phyloP scores from a whole-genome alignment of 2,888 invertebrate genomes.

The Chymomyza amoena region DNA sequence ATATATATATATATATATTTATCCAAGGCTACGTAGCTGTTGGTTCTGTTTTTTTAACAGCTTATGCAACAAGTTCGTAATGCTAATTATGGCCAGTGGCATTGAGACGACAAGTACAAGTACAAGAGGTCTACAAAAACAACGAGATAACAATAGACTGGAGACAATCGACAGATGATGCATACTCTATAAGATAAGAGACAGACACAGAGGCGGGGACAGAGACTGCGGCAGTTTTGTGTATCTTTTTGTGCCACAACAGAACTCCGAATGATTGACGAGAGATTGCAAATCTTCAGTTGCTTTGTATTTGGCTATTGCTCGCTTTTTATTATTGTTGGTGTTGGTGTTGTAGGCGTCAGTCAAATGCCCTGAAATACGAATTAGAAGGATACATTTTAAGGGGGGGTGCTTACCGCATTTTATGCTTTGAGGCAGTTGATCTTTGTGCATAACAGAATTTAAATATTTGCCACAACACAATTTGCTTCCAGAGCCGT shows the following conservation, averaged over 20 bases:
- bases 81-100: constrained; percentile 48
- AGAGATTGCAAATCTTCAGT: neutral
- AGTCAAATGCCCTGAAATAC: neutral
- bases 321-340: neutral
- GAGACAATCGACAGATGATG: neutral
- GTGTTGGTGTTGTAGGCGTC: too few relatives aligned
- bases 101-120: neutral
- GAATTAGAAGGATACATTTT: neutral
- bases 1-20: too few relatives aligned
- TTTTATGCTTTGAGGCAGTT: neutral
- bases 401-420: neutral
- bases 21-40: too few relatives aligned
- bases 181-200: neutral
- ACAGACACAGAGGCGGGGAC: neutral
- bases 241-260: neutral
- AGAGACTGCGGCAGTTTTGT: neutral
- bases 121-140: too few relatives aligned
- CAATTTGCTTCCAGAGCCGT: constrained; percentile 9
- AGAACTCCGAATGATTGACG: neutral
- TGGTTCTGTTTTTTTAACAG: neutral
- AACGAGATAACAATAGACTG: neutral
- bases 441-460: constrained; percentile 1
- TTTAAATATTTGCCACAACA: constrained; percentile 20
- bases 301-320: neutral
- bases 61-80: constrained; percentile 42